These are phyloP conservation scores for Phaetusa simplex DNA, from an alignment of 2,113 vertebrate species.

Conservation along the genomic window DNA sequence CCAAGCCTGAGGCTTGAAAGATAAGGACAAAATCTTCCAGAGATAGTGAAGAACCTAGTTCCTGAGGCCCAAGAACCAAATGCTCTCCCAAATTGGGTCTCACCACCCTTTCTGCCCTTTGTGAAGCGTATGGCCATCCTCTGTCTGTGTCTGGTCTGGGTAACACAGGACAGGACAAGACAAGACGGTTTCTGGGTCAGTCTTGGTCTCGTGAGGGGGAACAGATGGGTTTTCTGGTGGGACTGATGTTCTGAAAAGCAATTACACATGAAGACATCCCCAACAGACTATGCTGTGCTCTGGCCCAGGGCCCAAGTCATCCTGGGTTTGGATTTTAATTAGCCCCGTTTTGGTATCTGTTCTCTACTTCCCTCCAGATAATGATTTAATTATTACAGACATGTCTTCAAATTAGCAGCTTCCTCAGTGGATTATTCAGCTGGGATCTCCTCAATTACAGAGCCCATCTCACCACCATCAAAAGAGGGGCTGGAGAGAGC, in stretches of 20 bases:
- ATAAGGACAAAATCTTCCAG: neutral
- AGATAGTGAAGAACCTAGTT: neutral
- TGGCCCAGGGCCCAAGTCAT: conserved; percentile 45
- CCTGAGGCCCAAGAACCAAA: neutral
- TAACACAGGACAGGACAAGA: neutral
- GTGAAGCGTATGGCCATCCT: neutral
- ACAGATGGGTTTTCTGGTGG: conserved; percentile 38
- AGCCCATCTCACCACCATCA: neutral
- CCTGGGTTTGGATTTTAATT: conserved; percentile 55
- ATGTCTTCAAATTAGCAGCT: conserved; percentile 48
- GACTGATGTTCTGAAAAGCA: conserved; percentile 54
- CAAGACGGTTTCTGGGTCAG: conserved; percentile 20
- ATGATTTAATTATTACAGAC: conserved; percentile 63
- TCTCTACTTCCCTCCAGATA: conserved; percentile 54
- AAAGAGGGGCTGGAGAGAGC: neutral
- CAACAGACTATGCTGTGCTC: conserved; percentile 13
- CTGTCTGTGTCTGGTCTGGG: neutral
- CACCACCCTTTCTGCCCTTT: neutral
- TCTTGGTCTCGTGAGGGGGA: neutral
- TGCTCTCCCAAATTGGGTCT: neutral
- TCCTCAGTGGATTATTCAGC: conserved; percentile 39
- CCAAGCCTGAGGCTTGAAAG: neutral
- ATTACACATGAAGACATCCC: conserved; percentile 61
- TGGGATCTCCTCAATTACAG: conserved; percentile 24
- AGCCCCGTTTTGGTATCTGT: conserved; percentile 18